Base-by-base conservation (phyloP, 2,888 invertebrate species). In the Cephus pulcher region DNA sequence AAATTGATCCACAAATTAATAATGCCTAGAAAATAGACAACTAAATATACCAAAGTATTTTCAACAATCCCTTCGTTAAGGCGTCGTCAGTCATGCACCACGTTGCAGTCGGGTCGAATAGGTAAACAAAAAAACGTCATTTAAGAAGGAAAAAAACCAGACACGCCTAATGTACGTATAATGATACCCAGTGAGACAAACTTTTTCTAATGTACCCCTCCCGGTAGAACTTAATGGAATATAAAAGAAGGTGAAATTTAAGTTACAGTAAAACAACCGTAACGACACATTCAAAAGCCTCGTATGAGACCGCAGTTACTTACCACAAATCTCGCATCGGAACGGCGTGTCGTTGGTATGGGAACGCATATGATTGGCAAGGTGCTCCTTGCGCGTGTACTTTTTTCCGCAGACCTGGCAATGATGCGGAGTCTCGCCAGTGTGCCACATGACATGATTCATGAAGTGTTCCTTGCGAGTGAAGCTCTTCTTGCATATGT, bases 271-370 rank as follows among this genome's bases (percentile, higher is more conserved):
- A 23, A 56, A 23, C 9, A 15, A 56, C 23, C 23, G 15, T 1
- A 56, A 56, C 2, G 56, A 56, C 56, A 23, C 2, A 56, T 56
- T 23, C 56, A 2, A 23, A 23, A 56, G 9, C 23, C 23, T 23
- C 23, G 9, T 23, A 23, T 9, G 23, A 23, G 56, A 56, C 23
- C 1, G 23, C 2, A 56, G 71, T 71, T 71, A 89, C 91, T 92
- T 89, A 92, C 96, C 96, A 92, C 97, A 97, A 90, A 96, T 95
- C 91, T 96, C 96, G 92, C 97, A 97, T 89, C 96, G 94, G 92
- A 96, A 96, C 80, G 97, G 97, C 80, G 97, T 96, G 92, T 97
- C 97, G 90, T 97, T 96, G 83, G 96, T 97, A 92, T 97, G 97
- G 81, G 96, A 96, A 86, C 97, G 94, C 95, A 97, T 96, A 92